Evolutionary conservation across 2,888 invertebrate species (phyloP), one percentile per base, ranked within the genome.

Genomic region (Drosophila testacea): DNA sequence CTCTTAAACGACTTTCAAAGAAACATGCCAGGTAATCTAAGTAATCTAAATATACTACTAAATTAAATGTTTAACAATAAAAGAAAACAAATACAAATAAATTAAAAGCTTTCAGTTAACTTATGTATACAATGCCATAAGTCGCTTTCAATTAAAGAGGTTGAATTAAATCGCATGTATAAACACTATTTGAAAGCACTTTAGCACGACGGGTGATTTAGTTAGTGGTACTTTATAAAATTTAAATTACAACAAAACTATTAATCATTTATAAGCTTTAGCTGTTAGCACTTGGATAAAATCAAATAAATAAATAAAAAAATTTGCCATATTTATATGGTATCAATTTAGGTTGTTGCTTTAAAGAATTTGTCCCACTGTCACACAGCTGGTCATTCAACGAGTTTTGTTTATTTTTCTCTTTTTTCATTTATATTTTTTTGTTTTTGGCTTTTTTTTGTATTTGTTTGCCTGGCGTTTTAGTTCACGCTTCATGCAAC

Each of bases 401-500:
- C 39, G 59, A 46, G 56, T 52, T 63, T 73, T 75, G 59, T 63
- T 72, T 75, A 44, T 50, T 47, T 61, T 54, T 56, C 27, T 42
- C 22, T 41, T 27, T 41, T 39, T 9, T 47, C 30, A 32, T 48
- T 32, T 34, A 16, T 4, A 48, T 16, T 54, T 42, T 52, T 42
- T 38, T 32, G 11, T 22, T 38, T 38, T 52, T 56, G 39, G 13
- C 28, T 51, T 56, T 39, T 52, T 27, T 52, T 44, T 48, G 48
- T 48, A 60, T 47, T 66, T 73, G 44, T 59, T 72, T 64, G 63
- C 44, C n/a, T 62, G 62, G 51, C 56, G 38, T 60, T 60, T 70
- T 36, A 52, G 44, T 70, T 78, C 44, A 63, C 61, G 71, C 79
- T 74, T 68, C 48, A 76, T 60, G 55, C 70, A 51, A 59, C 69